A percentile compares a stretch with the other conserved stretches of the same genome.
phyloP scores from a whole-genome alignment of 2,113 vertebrate species.

The Ia io region DNA sequence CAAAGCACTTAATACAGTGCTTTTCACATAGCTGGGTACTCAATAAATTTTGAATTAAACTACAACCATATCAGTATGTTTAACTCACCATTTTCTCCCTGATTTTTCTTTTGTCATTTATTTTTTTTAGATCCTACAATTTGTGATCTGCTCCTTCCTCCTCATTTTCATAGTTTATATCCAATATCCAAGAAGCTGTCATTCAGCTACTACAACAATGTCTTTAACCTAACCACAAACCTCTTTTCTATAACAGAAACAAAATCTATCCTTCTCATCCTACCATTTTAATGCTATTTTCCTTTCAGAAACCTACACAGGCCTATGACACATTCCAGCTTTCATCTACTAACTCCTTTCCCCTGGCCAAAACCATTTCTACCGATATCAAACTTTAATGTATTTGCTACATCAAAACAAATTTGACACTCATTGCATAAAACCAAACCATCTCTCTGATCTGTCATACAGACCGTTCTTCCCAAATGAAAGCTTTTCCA shows the following conservation, averaged over 20 bases:
- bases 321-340: neutral
- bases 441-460: neutral
- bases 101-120: neutral
- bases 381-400: neutral
- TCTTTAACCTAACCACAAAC: neutral
- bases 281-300: slow-evolving; percentile 1
- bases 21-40: neutral
- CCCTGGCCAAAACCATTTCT: neutral
- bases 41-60: slow-evolving; percentile 24
- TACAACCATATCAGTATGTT: neutral
- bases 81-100: neutral
- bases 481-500: neutral
- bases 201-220: neutral
- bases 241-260: neutral
- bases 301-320: neutral
- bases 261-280: slow-evolving; percentile 1
- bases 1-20: neutral
- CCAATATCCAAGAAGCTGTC: neutral
- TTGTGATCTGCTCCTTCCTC: neutral
- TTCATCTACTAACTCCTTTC: neutral
- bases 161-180: neutral
- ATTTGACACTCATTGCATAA: neutral
- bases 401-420: slow-evolving; percentile 1
- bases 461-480: neutral
- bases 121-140: neutral